Evolutionary conservation across 1,140 invertebrate species (phyloP), one percentile per base, ranked within the genome.

Genomic region (Pissodes strobi): DNA sequence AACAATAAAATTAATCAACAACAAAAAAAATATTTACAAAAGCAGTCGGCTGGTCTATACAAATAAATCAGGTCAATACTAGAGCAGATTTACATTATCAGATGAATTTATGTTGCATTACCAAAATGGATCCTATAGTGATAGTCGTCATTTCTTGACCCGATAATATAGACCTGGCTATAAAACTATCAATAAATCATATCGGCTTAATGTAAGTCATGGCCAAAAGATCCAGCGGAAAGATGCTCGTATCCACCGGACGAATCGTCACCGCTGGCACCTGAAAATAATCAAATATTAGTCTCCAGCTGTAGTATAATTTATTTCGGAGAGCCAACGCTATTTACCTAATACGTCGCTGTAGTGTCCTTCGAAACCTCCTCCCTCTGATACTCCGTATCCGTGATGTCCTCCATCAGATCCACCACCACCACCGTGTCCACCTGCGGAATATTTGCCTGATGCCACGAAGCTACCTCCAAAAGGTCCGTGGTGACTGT

Each of bases 391-490:
- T 5, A 58, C 60, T 15, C 55, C 62, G 30, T 59, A 61, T 48
- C 61, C 60, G 12, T 23, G 23, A 45, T 60, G 34, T 23, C 48
- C 62, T 38, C 61, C 65, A 13, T 46, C 61, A 15, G 41, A 27
- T 6, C 37, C 58, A 18, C 62, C 67, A 5, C 55, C 66, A 22
- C 61, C 67, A 4, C 64, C 67, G 38, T 66, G 61, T n/a, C 70
- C 70, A 17, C 68, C 70, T n/a, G 64, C 62, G n/a, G 65, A 67
- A 38, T 72, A 72, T 59, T 72, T 72, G 25, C 62, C 59, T 8
- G 70, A 72, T 17, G 70, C 68, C 8, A 72, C 70, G 56, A 72
- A 72, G 34, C 68, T 72, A 22, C 70, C 70, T 25, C 70, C 70
- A 49, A 70, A 72, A 10, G 66, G 46, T 39, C 70, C 70, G 22